Base-by-base conservation (phyloP, 2,888 invertebrate species). In the Argynnis bischoffii region DNA sequence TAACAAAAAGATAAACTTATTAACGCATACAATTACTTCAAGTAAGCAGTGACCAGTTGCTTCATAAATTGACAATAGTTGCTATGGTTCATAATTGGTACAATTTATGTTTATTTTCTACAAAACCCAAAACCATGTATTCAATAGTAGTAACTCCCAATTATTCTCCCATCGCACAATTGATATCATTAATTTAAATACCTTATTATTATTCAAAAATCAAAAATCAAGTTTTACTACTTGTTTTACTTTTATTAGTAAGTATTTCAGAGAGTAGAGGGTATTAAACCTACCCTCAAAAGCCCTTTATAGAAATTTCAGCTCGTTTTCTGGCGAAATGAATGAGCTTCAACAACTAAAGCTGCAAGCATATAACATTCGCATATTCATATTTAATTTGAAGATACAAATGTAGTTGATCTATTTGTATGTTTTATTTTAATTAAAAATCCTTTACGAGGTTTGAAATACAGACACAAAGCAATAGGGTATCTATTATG, bases 311-410 rank as follows among this genome's bases (percentile, higher is more conserved):
- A 74, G 75, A 75, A 75, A 79, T 73, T 78, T 79, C 76, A 77
- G 75, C 77, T 82, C 78, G 77, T 79, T 81, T 76, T 73, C 75
- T 71, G 66, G 57, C 67, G 64, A 72, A 76, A 75, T 79, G 76
- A 80, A 81, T 78, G 73, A 66, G 76, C 75, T 72, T 41, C 35
- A 11, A 35, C 11, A 67, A 64, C 69, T 63, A 69, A 69, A 59
- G 59, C 51, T 72, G 55, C 50, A 63, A 66, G 63, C n/a, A 26
- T 21, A 59, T 59, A 48, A 8, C 46, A 21, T 53, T 53, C 53
- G 15, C 31, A n/a, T 6, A 47, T 35, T 26, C 26, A 48, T 59
- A 59, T 56, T 56, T 56, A 46, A 56, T 56, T 56, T 18, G 53
- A 14, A 21, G 18, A 53, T 53, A 53, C 50, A 51, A 51, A 53